Evolutionary conservation across 2,797 vertebrate genomes (phyloP), one percentile per base, ranked within the genome.

Genomic region (Crax fasciolata): DNA sequence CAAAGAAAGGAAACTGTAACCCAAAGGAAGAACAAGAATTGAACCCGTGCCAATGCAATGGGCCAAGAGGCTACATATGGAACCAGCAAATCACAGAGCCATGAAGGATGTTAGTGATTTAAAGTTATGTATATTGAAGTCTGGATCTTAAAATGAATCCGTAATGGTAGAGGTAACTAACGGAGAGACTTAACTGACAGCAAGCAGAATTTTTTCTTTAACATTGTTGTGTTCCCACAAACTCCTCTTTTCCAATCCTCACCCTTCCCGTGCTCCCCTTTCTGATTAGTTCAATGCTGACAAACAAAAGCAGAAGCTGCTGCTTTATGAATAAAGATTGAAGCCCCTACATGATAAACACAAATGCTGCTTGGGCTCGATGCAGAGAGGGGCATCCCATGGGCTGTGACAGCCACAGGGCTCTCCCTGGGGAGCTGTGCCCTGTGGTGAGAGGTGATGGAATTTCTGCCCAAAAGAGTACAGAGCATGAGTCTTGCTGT

Each of bases 91-190:
- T 98, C 98, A 98, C 84, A 95, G 94, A 83, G 90, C 96, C 91
- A 55, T 97, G 98, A 98, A 98, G 97, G 97, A 98, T 98, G 97
- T 98, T 98, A 98, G 98, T 98, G 98, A 98, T 98, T 98, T 98
- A 98, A 98, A 98, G 97, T 97, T 97, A 98, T 98, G 97, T 98
- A 97, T 97, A 97, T 93, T 97, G 97, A 97, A 98, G 96, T 97
- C 97, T 94, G 89, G 95, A 97, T 97, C 97, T 97, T 97, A 97
- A 97, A 98, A 97, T 96, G 98, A 97, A 97, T 98, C 97, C 98
- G 96, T 97, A 98, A 98, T 97, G 96, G 97, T 97, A 97, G 96
- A 98, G 97, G 97, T 98, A 98, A 97, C 96, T 98, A 98, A 98
- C 97, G 97, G 97, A 95, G 78, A 87, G 86, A 90, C 93, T 98